These are phyloP conservation scores for Tenthredo livida DNA, from an alignment of 2,888 invertebrate species.

Conservation along the genomic window DNA sequence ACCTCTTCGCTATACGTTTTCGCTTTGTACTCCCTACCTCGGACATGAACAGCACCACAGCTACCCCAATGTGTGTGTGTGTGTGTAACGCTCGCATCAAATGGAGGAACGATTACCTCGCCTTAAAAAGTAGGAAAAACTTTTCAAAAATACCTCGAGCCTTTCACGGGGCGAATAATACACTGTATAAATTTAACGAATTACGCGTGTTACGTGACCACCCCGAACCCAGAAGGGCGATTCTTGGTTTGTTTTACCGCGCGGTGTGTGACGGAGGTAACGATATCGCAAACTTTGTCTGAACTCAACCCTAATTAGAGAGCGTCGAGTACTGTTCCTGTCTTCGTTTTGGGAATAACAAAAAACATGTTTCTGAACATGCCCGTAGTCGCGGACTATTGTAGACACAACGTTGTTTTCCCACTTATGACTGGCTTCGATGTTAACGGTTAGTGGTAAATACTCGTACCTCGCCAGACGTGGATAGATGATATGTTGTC, in stretches of 20 bases:
- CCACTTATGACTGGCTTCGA: not conserved
- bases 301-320: slow-evolving; percentile 15
- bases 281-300: not conserved
- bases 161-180: not conserved
- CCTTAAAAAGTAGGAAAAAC: not conserved
- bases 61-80: not conserved
- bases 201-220: not conserved
- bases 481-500: slow-evolving; percentile 18
- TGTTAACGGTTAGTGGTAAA: slow-evolving; percentile 14
- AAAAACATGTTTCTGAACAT: not conserved
- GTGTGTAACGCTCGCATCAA: not conserved
- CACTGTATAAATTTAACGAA: not conserved
- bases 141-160: not conserved
- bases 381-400: not conserved
- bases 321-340: not conserved
- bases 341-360: not conserved
- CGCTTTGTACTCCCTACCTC: not conserved
- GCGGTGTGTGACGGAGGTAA: not conserved
- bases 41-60: not conserved
- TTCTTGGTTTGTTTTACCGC: not conserved
- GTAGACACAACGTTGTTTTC: slow-evolving; percentile 2
- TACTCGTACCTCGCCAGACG: slow-evolving; percentile 25
- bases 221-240: not conserved
- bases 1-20: slow-evolving; percentile 1
- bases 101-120: slow-evolving; percentile 16